Conservation (phyloP, 2,797 vertebrate genomes). For the Sebastiscus tertius region DNA sequence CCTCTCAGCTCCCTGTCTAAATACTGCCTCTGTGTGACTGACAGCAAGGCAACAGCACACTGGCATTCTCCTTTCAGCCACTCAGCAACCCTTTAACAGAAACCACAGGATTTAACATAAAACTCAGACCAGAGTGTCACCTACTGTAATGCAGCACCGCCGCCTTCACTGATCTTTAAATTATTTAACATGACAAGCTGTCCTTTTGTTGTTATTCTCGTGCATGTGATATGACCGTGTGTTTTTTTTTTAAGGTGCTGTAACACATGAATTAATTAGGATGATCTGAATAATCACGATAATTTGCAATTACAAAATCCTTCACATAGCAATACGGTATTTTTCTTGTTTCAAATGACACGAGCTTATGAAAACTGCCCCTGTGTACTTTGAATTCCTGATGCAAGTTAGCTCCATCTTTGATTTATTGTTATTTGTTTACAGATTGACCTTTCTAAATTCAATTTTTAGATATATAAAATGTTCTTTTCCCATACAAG, state of each 20-base stretch:
- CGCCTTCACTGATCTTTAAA: slow-evolving; percentile 49
- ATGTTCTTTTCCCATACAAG: slow-evolving; percentile 90
- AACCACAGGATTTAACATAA: slow-evolving; percentile 69
- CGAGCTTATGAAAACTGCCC: slow-evolving; percentile 13
- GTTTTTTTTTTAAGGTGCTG: neutral
- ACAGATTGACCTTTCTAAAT: slow-evolving; percentile 96
- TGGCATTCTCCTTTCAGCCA: slow-evolving; percentile 72
- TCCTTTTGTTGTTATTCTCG: slow-evolving; percentile 41
- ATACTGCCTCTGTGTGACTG: slow-evolving; percentile 79
- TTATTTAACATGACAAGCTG: slow-evolving; percentile 67
- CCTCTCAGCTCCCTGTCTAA: slow-evolving; percentile 81
- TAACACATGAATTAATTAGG: slow-evolving; percentile 31
- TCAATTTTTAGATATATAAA: slow-evolving; percentile 93
- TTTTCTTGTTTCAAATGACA: slow-evolving; percentile 2
- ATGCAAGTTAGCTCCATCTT: slow-evolving; percentile 54
- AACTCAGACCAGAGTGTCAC: slow-evolving; percentile 62
- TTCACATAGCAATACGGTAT: neutral
- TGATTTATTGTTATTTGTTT: slow-evolving; percentile 88
- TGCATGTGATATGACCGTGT: slow-evolving; percentile 23
- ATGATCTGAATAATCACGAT: slow-evolving; percentile 20
- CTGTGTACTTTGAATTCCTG: slow-evolving; percentile 45
- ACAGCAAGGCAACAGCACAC: slow-evolving; percentile 75
- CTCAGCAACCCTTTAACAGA: slow-evolving; percentile 71
- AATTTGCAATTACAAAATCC: neutral
- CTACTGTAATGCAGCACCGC: slow-evolving; percentile 35